Base-by-base conservation (phyloP, 2,888 invertebrate species). In the Toxonevra muliebris region DNA sequence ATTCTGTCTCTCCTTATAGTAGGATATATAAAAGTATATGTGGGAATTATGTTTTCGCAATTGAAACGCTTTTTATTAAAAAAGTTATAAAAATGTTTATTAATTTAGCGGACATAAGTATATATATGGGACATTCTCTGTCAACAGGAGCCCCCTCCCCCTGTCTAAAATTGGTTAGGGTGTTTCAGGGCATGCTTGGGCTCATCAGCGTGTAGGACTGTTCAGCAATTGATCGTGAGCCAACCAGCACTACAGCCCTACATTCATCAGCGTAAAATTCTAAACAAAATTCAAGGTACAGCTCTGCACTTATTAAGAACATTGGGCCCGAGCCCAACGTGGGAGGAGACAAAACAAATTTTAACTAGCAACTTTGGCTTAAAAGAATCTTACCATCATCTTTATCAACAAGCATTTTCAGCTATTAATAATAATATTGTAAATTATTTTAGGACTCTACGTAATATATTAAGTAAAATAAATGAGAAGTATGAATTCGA, bases 201-300 rank as follows among this genome's bases (percentile, higher is more conserved):
- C n/a, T n/a, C n/a, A n/a, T n/a, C n/a, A n/a, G n/a, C n/a, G n/a
- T n/a, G n/a, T n/a, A n/a, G n/a, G n/a, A n/a, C n/a, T n/a, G 2
- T 59, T 2, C 30, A 58, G 3, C 40, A 30, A 10, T 9, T 59
- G 1, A 19, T 52, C 20, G 15, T 12, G 20, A 19, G 10, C 41
- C 20, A 11, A 40, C 19, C 42, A 19, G 30, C 52, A 4, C 12
- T 30, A 4, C 19, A 59, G 66, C 64, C 41, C 43, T 72, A 72
- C 66, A 60, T 71, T 41, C 20, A 64, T 68, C 68, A 62, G 48
- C 58, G 71, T 63, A 60, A 69, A 54, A 72, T 73, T 13, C 62
- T 73, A 48, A 72, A 72, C 52, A 71, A 73, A 68, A 66, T 71
- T 20, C 74, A 73, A 69, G 75, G 71, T 62, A 62, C 62, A 65